Conservation (phyloP, 2,888 invertebrate species). For the Volucella zonaria region DNA sequence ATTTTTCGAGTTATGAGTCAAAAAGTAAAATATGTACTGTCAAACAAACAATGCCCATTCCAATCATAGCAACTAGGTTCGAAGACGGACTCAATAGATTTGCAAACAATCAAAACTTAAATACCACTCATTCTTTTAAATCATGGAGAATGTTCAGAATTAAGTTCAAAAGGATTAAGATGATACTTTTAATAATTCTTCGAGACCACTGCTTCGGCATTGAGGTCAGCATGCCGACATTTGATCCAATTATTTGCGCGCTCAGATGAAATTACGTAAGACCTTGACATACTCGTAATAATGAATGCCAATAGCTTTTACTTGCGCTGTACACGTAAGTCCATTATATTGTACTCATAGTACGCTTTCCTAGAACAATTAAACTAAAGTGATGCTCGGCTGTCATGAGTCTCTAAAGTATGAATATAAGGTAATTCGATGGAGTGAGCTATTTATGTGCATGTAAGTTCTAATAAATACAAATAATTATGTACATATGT, state of each 20-base stretch:
- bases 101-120: too few relatives aligned
- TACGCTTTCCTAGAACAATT: constrained; percentile 53
- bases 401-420: constrained; percentile 35
- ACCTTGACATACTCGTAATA: constrained; percentile 59
- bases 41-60: too few relatives aligned
- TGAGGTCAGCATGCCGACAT: constrained; percentile 61
- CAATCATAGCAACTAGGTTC: too few relatives aligned
- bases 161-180: constrained; percentile 38
- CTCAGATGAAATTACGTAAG: constrained; percentile 68
- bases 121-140: too few relatives aligned
- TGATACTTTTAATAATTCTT: constrained; percentile 43
- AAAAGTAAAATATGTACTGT: too few relatives aligned
- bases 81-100: too few relatives aligned
- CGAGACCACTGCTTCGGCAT: constrained; percentile 59
- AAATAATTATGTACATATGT: not conserved
- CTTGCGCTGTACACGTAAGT: constrained; percentile 28
- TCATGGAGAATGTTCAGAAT: too few relatives aligned
- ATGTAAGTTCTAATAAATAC: constrained; percentile 13
- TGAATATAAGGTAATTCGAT: constrained; percentile 13
- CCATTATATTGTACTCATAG: not conserved
- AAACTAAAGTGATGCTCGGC: constrained; percentile 40
- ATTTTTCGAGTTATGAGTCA: too few relatives aligned
- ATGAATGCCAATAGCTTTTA: constrained; percentile 54
- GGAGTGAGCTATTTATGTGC: not conserved
- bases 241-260: constrained; percentile 66